Conservation (phyloP, 2,888 invertebrate genomes). For the Heliconius hortense region DNA sequence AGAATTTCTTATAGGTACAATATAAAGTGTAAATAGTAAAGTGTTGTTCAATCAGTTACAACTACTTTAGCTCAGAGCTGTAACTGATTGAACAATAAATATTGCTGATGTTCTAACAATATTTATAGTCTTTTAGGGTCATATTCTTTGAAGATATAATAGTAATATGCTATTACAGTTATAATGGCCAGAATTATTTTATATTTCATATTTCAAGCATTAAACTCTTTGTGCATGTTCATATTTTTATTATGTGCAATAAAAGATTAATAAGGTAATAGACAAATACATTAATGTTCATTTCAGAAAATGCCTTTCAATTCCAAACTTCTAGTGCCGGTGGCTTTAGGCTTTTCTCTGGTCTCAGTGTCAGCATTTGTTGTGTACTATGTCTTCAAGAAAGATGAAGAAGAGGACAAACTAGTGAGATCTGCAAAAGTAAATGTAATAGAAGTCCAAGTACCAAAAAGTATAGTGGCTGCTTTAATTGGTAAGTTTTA, state of each 20-base stretch:
- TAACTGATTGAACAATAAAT: background rate
- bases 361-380: conserved; percentile 87
- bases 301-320: conserved; percentile 56
- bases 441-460: conserved; percentile 80
- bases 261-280: background rate
- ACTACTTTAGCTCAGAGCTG: background rate
- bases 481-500: conserved; percentile 82
- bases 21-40: no score
- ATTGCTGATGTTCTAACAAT: background rate
- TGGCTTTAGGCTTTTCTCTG: conserved; percentile 85
- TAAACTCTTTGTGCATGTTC: background rate
- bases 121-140: background rate
- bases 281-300: background rate
- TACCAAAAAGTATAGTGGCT: conserved; percentile 85
- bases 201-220: background rate
- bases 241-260: background rate
- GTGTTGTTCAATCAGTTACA: no score
- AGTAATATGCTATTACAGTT: no score
- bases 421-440: conserved; percentile 59
- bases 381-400: conserved; percentile 85
- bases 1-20: background rate
- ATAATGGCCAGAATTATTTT: no score
- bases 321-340: conserved; percentile 73
- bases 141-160: no score
- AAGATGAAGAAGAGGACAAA: conserved; percentile 76